Evolutionary conservation across 2,113 vertebrate genomes (phyloP).

Genomic region (Uropsilus gracilis): DNA sequence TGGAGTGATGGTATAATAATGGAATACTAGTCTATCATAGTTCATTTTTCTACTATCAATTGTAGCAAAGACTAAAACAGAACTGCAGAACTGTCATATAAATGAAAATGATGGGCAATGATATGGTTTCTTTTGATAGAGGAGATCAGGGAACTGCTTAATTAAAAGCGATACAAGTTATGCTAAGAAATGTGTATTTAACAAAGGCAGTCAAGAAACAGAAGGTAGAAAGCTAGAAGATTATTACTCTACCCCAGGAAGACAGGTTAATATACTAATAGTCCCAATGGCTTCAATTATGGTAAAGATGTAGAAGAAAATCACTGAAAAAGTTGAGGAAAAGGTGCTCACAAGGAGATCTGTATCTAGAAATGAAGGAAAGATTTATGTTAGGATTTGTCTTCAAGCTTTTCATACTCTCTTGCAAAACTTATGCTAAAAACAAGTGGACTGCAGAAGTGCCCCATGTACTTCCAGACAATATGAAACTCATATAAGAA

Average conservation of each 20-base stretch:
- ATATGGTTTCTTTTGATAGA: neutral
- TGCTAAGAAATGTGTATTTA: neutral
- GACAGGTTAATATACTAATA: neutral
- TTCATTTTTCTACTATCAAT: neutral
- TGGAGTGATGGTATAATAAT: neutral
- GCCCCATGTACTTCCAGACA: neutral
- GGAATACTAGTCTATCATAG: neutral
- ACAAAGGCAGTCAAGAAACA: neutral
- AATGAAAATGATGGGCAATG: neutral
- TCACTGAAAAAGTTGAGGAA: neutral
- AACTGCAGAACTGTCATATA: neutral
- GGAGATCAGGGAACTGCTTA: neutral
- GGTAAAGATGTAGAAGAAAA: neutral
- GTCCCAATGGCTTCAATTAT: neutral
- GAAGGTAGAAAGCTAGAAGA: neutral
- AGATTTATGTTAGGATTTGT: neutral
- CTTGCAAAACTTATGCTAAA: neutral
- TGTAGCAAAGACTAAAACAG: constrained; percentile 4
- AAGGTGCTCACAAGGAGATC: neutral
- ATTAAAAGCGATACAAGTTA: neutral
- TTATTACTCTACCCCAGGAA: neutral
- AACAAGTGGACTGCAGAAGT: neutral
- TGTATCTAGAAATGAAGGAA: neutral
- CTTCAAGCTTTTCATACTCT: neutral
- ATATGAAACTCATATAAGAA: no score